Evolutionary conservation across 37 sponge, comb jelly and placozoan genomes (phyloP).

Genomic region (Oscarella lobularis): DNA sequence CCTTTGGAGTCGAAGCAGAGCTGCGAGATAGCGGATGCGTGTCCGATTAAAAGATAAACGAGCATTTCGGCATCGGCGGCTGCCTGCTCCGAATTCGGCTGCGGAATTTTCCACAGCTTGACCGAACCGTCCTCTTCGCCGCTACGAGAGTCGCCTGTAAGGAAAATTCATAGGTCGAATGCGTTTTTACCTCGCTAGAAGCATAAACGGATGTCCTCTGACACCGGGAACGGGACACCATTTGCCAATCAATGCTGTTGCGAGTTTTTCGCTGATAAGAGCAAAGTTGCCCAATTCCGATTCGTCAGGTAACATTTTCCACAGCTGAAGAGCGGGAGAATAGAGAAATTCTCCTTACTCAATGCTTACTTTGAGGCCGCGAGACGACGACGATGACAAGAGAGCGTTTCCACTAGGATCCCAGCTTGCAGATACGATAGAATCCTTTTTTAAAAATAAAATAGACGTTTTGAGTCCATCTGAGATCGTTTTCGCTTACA

Average conservation of each 20-base stretch:
- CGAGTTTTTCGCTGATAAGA: background rate
- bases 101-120: background rate
- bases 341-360: background rate
- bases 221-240: constrained; percentile 3
- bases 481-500: too few species aligned
- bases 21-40: constrained; percentile 5
- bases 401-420: constrained; percentile 4
- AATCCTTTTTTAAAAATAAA: too few species aligned
- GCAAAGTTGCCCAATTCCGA: background rate
- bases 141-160: too few species aligned
- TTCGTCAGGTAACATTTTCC: background rate
- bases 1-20: constrained; percentile 19
- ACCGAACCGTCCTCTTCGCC: constrained; percentile 8
- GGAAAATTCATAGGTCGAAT: too few species aligned
- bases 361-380: background rate
- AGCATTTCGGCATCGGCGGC: too few species aligned
- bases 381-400: background rate
- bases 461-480: too few species aligned
- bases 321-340: background rate
- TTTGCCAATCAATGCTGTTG: background rate
- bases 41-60: background rate
- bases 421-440: constrained; percentile 19
- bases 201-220: constrained; percentile 2
- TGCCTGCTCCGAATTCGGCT: background rate
- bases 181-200: constrained; percentile 50